Base-by-base conservation (phyloP, 2,113 vertebrate species). In the Falcunculus frontatus region DNA sequence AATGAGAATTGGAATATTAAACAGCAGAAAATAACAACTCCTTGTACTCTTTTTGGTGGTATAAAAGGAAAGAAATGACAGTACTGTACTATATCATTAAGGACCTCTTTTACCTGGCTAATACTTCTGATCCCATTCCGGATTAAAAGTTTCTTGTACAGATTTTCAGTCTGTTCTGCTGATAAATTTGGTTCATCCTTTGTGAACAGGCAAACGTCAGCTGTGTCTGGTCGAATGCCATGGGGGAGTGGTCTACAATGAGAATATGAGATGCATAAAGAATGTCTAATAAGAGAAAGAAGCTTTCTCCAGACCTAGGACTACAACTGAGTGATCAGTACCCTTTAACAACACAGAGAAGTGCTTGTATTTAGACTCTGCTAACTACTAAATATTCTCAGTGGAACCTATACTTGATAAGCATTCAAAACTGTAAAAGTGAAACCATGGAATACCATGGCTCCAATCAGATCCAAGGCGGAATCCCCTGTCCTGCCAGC, bases 131-230 rank as follows among this genome's bases (percentile, higher is more conserved):
- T 87, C 2, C 98, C 98, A 41, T 95, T 98, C 41, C 98, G 97
- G 44, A 96, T 79, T 93, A 99, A 89, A 84, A 99, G 97, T 41
- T 98, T 99, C 95, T 93, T 99, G 94, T 99, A 99, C 86, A 99
- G 98, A 75, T 95, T 97, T 88, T 99, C 98, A 1, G 98, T 99
- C 95, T 99, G 98, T 16, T 99, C 99, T 42, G 98, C 53, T 5
- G 98, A 98, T 98, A 99, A 98, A 21, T 95, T 93, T 5, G 97
- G 97, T 25, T 97, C 97, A 81, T 99, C 99, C 93, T 94, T 98
- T 37, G 99, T 99, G 95, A 99, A 99, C 8, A 99, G 98, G 91
- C 99, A 99, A n/a, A 99, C 76, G 5, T 99, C 99, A 14, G 97
- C 91, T 7, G 98, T 97, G 44, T 98, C 98, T 4, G 97, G 39